These are phyloP conservation scores for Strix aluco DNA, from an alignment of 2,113 vertebrate species.

Conservation along the genomic window DNA sequence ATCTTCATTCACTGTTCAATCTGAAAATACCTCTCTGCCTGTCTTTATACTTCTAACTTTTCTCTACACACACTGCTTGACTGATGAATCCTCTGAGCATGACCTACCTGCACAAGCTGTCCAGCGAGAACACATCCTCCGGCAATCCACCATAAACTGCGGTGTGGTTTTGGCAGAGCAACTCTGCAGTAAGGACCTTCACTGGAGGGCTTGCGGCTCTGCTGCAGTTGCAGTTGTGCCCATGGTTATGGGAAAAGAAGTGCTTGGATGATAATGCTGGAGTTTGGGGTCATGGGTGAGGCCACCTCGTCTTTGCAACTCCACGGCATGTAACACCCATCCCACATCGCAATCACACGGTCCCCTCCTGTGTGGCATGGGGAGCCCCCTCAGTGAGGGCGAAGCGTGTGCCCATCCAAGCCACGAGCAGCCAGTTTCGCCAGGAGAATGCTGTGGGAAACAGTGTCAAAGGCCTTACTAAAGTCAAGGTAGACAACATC, in stretches of 20 bases:
- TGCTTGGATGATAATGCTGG: not conserved
- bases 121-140: fast-evolving
- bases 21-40: not conserved
- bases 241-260: not conserved
- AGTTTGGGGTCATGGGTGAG: not conserved
- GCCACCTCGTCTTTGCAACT: not conserved
- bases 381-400: not conserved
- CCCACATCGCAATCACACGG: not conserved
- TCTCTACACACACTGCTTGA: fast-evolving
- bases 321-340: not conserved
- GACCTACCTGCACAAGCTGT: not conserved
- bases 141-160: not conserved
- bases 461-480: too few species aligned
- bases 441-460: too few species aligned
- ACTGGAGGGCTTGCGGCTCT: not conserved
- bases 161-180: not conserved
- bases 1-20: not conserved
- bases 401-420: not conserved
- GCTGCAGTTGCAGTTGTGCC: not conserved
- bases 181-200: not conserved
- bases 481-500: too few species aligned
- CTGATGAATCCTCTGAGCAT: not conserved
- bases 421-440: too few species aligned
- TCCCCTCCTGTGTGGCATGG: not conserved
- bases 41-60: not conserved